Evolutionary conservation across 2,888 invertebrate species (phyloP).

Genomic region (Euphydryas editha): DNA sequence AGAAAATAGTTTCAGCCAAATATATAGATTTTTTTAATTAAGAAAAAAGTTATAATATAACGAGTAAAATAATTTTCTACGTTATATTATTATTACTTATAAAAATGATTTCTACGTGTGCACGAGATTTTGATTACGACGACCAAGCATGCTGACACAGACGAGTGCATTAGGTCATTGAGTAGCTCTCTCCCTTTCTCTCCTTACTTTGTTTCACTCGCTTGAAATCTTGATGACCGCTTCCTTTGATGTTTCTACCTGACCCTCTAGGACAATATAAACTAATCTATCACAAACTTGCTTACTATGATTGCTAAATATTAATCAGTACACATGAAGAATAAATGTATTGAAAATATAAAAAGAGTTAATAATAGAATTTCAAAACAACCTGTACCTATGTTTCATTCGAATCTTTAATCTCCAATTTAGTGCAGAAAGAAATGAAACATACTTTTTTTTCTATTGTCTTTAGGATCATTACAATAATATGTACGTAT

Average conservation of each 20-base stretch:
- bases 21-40: too few species aligned
- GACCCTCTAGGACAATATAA: conserved; percentile 18
- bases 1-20: too few species aligned
- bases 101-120: not conserved
- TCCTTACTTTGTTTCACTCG: conserved; percentile 45
- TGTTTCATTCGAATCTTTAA: too few species aligned
- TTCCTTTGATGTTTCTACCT: conserved; percentile 28
- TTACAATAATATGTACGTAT: too few species aligned
- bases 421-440: too few species aligned
- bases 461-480: too few species aligned
- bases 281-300: not conserved
- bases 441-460: too few species aligned
- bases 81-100: not conserved
- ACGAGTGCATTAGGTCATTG: conserved; percentile 64
- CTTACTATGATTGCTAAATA: not conserved
- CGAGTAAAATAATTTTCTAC: too few species aligned
- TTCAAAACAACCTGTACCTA: too few species aligned
- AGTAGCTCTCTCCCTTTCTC: conserved; percentile 46
- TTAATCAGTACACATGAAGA: not conserved
- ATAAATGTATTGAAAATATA: too few species aligned
- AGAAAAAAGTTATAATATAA: too few species aligned
- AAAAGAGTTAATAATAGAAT: not conserved
- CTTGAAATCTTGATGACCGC: conserved; percentile 35
- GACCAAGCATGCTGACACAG: conserved; percentile 46
- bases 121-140: conserved; percentile 40